Evolutionary conservation across 2,797 vertebrate genomes (phyloP).

Genomic region (Rhinella marina): DNA sequence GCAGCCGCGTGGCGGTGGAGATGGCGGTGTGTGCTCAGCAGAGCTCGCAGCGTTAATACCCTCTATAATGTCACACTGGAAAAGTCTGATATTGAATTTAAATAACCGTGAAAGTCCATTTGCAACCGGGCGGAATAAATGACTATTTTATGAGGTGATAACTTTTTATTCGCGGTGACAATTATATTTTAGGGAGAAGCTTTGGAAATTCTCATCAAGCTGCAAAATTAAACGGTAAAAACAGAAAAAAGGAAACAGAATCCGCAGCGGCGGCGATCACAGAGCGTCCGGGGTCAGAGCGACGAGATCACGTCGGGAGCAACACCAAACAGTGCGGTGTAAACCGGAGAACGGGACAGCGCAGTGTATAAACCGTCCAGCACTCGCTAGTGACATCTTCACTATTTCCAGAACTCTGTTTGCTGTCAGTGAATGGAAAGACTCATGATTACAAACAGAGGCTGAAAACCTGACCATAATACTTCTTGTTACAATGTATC

Average conservation of each 20-base stretch:
- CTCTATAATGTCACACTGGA: background rate
- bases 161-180: slow-evolving; percentile 32
- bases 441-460: too few relatives aligned
- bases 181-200: slow-evolving; percentile 33
- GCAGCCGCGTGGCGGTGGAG: background rate
- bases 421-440: too few relatives aligned
- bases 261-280: background rate
- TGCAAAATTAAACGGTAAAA: slow-evolving; percentile 19
- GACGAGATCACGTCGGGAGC: background rate
- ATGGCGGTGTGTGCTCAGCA: background rate
- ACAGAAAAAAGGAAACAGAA: background rate
- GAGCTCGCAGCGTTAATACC: background rate
- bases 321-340: too few relatives aligned
- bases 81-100: slow-evolving; percentile 28
- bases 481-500: too few relatives aligned
- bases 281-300: background rate
- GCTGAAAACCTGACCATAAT: too few relatives aligned
- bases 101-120: slow-evolving; percentile 33
- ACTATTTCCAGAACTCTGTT: too few relatives aligned
- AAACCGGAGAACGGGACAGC: too few relatives aligned
- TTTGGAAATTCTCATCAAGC: slow-evolving; percentile 19
- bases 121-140: slow-evolving; percentile 23
- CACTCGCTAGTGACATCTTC: too few relatives aligned
- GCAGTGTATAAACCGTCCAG: too few relatives aligned
- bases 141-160: slow-evolving; percentile 40